phyloP scores from a whole-genome alignment of 2,888 invertebrate species.

The Cetonia aurata region DNA sequence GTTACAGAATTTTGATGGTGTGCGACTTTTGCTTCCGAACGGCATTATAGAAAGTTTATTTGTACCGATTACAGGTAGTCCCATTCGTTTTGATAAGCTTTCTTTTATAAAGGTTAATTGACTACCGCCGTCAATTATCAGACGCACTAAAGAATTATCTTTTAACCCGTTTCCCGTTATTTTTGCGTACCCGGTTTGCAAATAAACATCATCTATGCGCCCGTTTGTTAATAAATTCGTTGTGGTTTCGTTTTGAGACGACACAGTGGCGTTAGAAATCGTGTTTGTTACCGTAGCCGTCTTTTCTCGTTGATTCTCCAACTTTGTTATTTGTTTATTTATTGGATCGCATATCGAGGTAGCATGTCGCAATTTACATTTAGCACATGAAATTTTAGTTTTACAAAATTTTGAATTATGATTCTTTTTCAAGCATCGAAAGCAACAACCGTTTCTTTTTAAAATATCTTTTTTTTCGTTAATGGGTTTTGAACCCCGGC shows the following conservation, averaged over 20 bases:
- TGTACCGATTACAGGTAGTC: not conserved
- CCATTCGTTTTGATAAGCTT: not conserved
- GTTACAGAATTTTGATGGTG: too few relatives aligned
- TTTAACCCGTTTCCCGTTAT: not conserved
- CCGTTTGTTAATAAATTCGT: too few relatives aligned
- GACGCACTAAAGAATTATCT: not conserved
- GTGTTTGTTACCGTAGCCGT: too few relatives aligned
- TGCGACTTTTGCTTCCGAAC: too few relatives aligned
- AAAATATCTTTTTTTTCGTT: conserved; percentile 9
- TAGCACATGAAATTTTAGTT: not conserved
- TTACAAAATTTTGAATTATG: conserved; percentile 10
- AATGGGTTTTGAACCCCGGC: not conserved
- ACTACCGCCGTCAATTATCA: conserved; percentile 5
- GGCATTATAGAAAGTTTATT: not conserved
- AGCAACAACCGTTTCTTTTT: conserved; percentile 1
- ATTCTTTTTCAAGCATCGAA: conserved; percentile 5
- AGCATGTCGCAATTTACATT: not conserved
- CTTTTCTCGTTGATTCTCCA: too few relatives aligned
- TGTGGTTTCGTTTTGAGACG: too few relatives aligned
- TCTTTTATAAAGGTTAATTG: conserved; percentile 1
- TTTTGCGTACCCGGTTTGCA: not conserved
- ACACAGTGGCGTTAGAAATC: too few relatives aligned
- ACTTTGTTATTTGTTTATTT: not conserved
- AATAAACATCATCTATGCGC: not conserved
- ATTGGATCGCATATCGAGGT: conserved; percentile 5